Conservation (phyloP, 1,140 invertebrate species). For the Sminthurinus signatus region DNA sequence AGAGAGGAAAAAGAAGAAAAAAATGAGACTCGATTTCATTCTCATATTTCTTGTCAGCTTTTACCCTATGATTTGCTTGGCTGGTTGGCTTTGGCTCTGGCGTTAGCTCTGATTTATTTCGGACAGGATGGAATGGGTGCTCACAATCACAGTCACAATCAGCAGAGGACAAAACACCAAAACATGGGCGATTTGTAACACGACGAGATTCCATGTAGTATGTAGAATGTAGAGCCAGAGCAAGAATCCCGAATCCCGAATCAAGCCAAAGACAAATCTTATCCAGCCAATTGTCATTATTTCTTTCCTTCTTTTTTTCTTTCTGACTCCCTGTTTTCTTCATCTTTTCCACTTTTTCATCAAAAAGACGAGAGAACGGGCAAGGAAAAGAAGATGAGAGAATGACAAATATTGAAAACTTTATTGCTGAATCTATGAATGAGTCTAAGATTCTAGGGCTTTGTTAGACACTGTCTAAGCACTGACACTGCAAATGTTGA, state of each 20-base stretch:
- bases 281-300: neutral
- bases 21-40: conserved; percentile 24
- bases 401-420: conserved; percentile 41
- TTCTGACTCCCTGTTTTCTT: neutral
- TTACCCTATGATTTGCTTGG: neutral
- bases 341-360: neutral
- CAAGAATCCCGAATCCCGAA: no score
- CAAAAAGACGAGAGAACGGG: no score
- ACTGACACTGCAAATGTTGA: no score
- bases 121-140: neutral
- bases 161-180: neutral
- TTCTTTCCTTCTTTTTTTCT: neutral
- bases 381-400: no score
- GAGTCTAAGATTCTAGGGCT: no score
- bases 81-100: neutral
- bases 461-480: no score
- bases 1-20: neutral
- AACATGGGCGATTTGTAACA: no score
- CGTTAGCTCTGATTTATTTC: neutral
- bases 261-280: neutral
- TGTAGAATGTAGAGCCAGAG: no score
- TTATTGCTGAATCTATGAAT: conserved; percentile 36
- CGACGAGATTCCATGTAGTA: no score
- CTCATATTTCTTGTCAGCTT: conserved; percentile 21
- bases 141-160: neutral